Percentiles rank a stretch among this genome's conserved stretches.
These are phyloP conservation scores for Tortrix viridana DNA, from an alignment of 2,888 invertebrate genomes.

Conservation along the genomic window DNA sequence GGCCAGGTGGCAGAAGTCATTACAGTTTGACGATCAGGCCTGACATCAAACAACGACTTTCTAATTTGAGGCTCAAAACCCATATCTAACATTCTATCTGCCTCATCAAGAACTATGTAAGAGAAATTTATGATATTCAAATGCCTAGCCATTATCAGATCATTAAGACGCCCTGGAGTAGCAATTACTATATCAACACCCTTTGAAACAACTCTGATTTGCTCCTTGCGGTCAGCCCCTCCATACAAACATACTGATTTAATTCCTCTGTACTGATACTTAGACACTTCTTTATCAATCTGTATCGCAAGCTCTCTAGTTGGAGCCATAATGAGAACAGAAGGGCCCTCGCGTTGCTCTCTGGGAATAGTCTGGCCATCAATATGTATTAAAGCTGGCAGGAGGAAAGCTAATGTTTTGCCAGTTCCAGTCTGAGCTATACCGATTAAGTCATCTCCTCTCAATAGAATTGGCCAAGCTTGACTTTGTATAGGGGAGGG, in stretches of 20 bases:
- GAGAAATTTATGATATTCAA: constrained; percentile 92
- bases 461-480: constrained; percentile 96
- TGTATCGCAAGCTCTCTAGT: constrained; percentile 97
- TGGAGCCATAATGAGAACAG: constrained; percentile 94
- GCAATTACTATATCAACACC: constrained; percentile 98
- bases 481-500: constrained; percentile 97
- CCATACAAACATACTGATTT: constrained; percentile 96
- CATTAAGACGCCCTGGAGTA: constrained; percentile 96
- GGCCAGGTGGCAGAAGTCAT: constrained; percentile 99
- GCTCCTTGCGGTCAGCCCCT: constrained; percentile 92
- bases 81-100: constrained; percentile 94
- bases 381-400: constrained; percentile 97
- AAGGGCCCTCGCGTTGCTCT: constrained; percentile 90
- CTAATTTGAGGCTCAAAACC: constrained; percentile 95
- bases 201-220: constrained; percentile 88
- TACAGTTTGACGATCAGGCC: constrained; percentile 96
- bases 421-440: constrained; percentile 98
- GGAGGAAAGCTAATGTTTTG: constrained; percentile 96
- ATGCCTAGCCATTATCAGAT: constrained; percentile 89
- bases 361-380: constrained; percentile 92
- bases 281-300: constrained; percentile 95
- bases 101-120: constrained; percentile 96
- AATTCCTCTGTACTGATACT: constrained; percentile 94
- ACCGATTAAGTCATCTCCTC: constrained; percentile 97
- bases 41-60: constrained; percentile 90